These are phyloP conservation scores for Chascanopsetta lugubris DNA, from an alignment of 2,113 vertebrate species.

Conservation along the genomic window DNA sequence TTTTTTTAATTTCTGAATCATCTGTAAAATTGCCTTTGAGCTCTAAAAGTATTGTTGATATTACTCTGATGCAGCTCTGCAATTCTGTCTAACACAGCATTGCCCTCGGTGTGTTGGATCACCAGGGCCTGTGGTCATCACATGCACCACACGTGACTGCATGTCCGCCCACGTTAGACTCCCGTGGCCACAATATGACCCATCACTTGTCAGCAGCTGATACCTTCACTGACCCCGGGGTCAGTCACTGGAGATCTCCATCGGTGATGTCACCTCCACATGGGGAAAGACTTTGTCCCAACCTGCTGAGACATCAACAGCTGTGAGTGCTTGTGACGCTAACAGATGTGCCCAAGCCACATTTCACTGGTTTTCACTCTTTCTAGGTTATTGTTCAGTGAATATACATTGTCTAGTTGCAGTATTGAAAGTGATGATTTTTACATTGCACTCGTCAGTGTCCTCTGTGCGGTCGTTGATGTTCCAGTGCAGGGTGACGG, in stretches of 20 bases:
- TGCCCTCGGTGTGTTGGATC: neutral
- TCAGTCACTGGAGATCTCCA: neutral
- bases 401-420: neutral
- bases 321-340: neutral
- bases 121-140: neutral
- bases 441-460: slow-evolving; percentile 60
- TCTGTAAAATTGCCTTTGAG: too few species aligned
- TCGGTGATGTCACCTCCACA: slow-evolving; percentile 83
- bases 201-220: slow-evolving; percentile 2
- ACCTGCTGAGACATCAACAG: slow-evolving; percentile 59
- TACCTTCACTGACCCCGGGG: slow-evolving; percentile 1
- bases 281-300: slow-evolving; percentile 83
- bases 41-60: neutral
- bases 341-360: neutral
- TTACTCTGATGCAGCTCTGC: neutral
- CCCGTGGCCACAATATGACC: neutral
- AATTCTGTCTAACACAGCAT: neutral
- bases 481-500: slow-evolving; percentile 80
- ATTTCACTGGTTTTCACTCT: neutral
- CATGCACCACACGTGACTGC: neutral
- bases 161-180: neutral
- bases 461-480: slow-evolving; percentile 53
- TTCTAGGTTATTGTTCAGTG: neutral
- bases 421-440: neutral
- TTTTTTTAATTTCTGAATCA: too few species aligned